Conservation (phyloP, 2,888 invertebrate species). For the Melieria crassipennis region DNA sequence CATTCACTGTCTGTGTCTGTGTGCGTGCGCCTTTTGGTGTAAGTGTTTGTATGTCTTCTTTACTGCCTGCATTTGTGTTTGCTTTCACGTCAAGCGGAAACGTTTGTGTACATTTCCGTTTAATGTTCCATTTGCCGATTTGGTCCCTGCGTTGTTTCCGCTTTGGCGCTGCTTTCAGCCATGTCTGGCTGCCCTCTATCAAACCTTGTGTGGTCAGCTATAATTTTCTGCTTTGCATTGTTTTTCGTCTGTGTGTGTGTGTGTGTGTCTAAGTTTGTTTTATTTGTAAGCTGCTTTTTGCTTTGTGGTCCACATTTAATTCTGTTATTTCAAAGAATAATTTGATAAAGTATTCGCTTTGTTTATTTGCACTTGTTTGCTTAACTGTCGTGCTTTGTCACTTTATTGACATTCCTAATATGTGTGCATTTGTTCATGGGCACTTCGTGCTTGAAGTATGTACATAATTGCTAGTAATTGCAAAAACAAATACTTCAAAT, state of each 20-base stretch:
- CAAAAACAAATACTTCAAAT: too few relatives aligned
- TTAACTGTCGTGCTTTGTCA: too few relatives aligned
- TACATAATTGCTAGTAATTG: too few relatives aligned
- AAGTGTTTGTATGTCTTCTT: conserved; percentile 6
- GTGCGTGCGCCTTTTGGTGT: neutral
- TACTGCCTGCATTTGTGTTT: neutral
- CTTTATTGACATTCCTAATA: too few relatives aligned
- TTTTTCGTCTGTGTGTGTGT: neutral
- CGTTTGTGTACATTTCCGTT: conserved; percentile 26
- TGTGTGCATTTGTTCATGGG: too few relatives aligned
- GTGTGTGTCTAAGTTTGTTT: neutral
- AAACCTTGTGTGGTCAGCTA: neutral
- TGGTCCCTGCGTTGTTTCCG: neutral
- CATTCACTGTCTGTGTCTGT: neutral
- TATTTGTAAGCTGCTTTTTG: too few relatives aligned
- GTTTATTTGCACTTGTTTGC: too few relatives aligned
- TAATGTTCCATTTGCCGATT: neutral
- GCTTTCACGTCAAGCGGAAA: conserved; percentile 16
- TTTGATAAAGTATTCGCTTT: too few relatives aligned
- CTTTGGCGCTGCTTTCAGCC: neutral
- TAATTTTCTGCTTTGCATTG: neutral
- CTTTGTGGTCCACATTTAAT: too few relatives aligned
- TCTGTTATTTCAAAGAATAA: too few relatives aligned
- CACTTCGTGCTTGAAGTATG: too few relatives aligned
- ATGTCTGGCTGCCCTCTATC: neutral